Conservation (phyloP, 2,888 invertebrate genomes). For the Celastrina argiolus region DNA sequence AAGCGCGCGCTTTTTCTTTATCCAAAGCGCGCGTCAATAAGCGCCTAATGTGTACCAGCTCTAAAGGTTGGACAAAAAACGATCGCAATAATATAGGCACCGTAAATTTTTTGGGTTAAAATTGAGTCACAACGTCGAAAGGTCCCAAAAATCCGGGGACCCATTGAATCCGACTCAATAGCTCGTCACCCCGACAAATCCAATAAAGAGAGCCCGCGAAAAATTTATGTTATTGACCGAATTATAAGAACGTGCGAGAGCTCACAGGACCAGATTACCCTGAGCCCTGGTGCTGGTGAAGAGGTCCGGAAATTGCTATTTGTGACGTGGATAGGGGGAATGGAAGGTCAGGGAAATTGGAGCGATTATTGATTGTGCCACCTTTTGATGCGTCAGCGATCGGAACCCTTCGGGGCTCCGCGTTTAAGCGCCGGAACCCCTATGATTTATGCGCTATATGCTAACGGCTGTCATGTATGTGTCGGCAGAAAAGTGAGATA, state of each 20-base stretch:
- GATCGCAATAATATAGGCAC: not conserved
- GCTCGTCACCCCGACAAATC: conserved; percentile 62
- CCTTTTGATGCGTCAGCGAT: conserved; percentile 67
- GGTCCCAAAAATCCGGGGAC: not conserved
- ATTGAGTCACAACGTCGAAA: conserved; percentile 6
- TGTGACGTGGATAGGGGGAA: conserved; percentile 39
- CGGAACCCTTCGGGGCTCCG: conserved; percentile 51
- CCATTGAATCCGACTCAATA: conserved; percentile 42
- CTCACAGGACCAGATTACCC: conserved; percentile 45
- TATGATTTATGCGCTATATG: conserved; percentile 37
- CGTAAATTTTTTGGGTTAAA: not conserved
- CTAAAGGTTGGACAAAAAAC: not conserved
- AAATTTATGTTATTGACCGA: conserved; percentile 75
- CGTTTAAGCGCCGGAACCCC: conserved; percentile 55
- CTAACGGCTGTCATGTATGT: not conserved
- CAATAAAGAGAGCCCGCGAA: conserved; percentile 68
- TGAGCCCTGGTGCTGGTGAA: conserved; percentile 45
- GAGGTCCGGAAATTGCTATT: conserved; percentile 38
- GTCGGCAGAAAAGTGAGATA: conserved; percentile 12
- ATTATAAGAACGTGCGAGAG: conserved; percentile 69
- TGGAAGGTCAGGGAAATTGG: conserved; percentile 52
- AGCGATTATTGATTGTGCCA: conserved; percentile 66
- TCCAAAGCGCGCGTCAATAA: no score
- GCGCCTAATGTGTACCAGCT: not conserved
- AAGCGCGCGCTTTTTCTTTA: no score